Percentiles rank a stretch among this genome's conserved stretches.
Conservation (phyloP, 2,888 invertebrate genomes). For the Noctua pronuba region DNA sequence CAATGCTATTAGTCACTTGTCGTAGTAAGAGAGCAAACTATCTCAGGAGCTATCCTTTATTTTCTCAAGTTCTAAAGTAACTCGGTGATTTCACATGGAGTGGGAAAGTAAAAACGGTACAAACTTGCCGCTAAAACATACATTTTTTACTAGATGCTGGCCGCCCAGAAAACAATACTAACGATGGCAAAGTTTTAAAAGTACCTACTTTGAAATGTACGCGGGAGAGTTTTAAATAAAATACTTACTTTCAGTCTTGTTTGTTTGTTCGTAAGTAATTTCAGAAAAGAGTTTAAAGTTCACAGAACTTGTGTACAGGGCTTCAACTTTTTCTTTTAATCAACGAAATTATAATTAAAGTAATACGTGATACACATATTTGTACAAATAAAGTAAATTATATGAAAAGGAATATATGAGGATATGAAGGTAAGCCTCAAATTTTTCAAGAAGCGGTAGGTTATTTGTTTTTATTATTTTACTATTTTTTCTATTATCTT, state of each 20-base stretch:
- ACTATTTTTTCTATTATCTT: too few species aligned
- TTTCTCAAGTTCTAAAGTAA: slow-evolving; percentile 45
- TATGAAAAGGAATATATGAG: too few species aligned
- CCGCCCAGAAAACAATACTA: slow-evolving; percentile 42
- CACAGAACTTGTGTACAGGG: neutral
- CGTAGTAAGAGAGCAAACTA: slow-evolving; percentile 45
- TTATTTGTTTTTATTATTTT: too few species aligned
- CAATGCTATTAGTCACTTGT: slow-evolving; percentile 55
- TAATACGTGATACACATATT: neutral
- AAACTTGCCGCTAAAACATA: slow-evolving; percentile 17
- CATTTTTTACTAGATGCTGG: slow-evolving; percentile 25
- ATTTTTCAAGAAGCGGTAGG: too few species aligned
- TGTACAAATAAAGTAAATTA: neutral
- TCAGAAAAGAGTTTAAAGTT: slow-evolving; percentile 21
- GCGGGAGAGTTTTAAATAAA: slow-evolving; percentile 36
- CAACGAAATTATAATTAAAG: neutral
- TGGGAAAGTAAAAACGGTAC: slow-evolving; percentile 17
- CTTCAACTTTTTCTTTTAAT: slow-evolving; percentile 6
- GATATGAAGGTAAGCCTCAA: too few species aligned
- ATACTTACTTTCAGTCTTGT: slow-evolving; percentile 32
- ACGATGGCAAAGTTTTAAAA: slow-evolving; percentile 44
- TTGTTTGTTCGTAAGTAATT: slow-evolving; percentile 39
- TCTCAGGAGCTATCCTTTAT: slow-evolving; percentile 31
- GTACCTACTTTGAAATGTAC: slow-evolving; percentile 34
- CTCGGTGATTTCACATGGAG: slow-evolving; percentile 31